Evolutionary conservation across 2,797 vertebrate species (phyloP).

Genomic region (Anolis apletophallus): DNA sequence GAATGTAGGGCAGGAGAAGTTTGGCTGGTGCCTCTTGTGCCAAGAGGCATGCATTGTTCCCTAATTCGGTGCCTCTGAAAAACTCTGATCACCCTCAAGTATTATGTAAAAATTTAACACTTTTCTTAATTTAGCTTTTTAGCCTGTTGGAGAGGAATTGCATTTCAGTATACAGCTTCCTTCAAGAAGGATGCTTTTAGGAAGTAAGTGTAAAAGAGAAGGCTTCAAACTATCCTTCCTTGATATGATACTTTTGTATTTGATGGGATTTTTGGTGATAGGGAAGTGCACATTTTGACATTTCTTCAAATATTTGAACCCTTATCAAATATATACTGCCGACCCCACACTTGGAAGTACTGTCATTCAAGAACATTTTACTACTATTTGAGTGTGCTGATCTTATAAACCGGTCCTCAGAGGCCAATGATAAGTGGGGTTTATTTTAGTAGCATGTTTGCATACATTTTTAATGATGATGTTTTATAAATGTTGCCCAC

Average conservation of each 20-base stretch:
- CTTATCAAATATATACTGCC: neutral
- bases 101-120: neutral
- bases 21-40: neutral
- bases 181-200: neutral
- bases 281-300: neutral
- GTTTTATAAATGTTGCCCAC: constrained; percentile 10
- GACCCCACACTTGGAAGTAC: neutral
- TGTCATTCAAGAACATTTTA: neutral
- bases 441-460: constrained; percentile 24
- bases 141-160: neutral
- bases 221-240: neutral
- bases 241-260: neutral
- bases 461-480: constrained; percentile 15
- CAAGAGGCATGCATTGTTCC: neutral
- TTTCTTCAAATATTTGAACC: neutral
- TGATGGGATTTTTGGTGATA: neutral
- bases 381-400: neutral
- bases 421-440: constrained; percentile 18
- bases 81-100: neutral
- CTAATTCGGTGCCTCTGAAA: neutral
- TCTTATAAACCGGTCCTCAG: neutral
- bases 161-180: neutral
- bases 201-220: neutral
- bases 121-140: neutral
- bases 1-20: neutral